Evolutionary conservation across 2,113 vertebrate species (phyloP).

Genomic region (Hemibagrus wyckioides): DNA sequence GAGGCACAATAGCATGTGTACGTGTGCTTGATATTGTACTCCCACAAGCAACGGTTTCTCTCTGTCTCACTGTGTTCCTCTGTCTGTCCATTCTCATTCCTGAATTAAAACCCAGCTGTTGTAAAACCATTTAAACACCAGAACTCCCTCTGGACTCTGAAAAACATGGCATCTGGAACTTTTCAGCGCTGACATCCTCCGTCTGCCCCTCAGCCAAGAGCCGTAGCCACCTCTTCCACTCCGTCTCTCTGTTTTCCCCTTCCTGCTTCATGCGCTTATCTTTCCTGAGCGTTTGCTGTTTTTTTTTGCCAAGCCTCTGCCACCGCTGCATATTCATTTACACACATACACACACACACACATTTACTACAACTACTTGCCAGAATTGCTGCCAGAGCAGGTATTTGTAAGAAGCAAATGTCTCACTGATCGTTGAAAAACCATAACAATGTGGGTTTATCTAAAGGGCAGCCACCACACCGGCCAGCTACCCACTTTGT

Average conservation of each 20-base stretch:
- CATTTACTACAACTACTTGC: too few relatives aligned
- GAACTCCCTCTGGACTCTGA: slow-evolving; percentile 68
- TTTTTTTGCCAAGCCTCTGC: slow-evolving; percentile 29
- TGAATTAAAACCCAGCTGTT: slow-evolving; percentile 59
- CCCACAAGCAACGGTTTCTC: not conserved
- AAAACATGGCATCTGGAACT: slow-evolving; percentile 74
- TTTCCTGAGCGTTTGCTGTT: slow-evolving; percentile 30
- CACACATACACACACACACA: slow-evolving; percentile 22
- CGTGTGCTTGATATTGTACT: not conserved
- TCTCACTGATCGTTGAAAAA: not conserved
- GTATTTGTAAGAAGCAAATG: not conserved
- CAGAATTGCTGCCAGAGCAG: slow-evolving; percentile 55
- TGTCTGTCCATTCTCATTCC: slow-evolving; percentile 41
- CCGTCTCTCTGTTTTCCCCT: slow-evolving; percentile 47
- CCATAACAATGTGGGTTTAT: not conserved
- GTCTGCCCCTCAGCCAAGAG: slow-evolving; percentile 65
- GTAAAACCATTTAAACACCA: slow-evolving; percentile 68
- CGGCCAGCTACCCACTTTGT: not conserved
- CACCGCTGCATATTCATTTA: slow-evolving; percentile 17
- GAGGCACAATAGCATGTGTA: not conserved
- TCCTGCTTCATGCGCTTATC: slow-evolving; percentile 37
- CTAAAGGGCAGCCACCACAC: not conserved
- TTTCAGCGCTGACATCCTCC: slow-evolving; percentile 71
- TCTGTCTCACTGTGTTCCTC: slow-evolving; percentile 20
- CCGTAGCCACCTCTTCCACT: slow-evolving; percentile 49